Conservation (phyloP, 2,113 vertebrate genomes). For the Microtus pennsylvanicus region DNA sequence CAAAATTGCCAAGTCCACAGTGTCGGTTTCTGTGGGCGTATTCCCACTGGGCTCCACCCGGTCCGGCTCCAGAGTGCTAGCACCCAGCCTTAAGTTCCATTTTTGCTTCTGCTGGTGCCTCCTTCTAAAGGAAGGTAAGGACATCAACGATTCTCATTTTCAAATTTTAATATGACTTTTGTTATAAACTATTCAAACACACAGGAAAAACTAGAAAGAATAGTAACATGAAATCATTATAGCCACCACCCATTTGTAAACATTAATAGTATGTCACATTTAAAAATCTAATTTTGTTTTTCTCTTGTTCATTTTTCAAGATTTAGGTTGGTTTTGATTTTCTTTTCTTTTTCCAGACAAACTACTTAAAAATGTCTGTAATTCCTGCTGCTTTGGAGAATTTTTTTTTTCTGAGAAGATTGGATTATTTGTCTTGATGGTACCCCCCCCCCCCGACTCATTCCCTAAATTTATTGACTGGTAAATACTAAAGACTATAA, state of each 20-base stretch:
- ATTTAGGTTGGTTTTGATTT: neutral
- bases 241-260: neutral
- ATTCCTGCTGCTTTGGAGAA: neutral
- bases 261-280: constrained; percentile 3
- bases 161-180: constrained; percentile 14
- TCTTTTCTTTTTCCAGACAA: neutral
- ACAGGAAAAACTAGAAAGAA: neutral
- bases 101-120: neutral
- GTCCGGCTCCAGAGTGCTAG: no score
- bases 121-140: constrained; percentile 9
- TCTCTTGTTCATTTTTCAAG: constrained; percentile 16
- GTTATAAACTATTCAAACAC: constrained; percentile 19
- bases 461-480: constrained; percentile 26
- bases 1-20: neutral
- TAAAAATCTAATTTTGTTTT: constrained; percentile 29
- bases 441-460: neutral
- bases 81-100: no score
- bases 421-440: constrained; percentile 4
- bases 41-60: no score
- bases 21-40: neutral
- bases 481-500: constrained; percentile 9
- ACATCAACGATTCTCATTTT: neutral
- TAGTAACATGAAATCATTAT: neutral
- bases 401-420: constrained; percentile 18
- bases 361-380: neutral